Conservation (phyloP, 2,888 invertebrate genomes). For the Nezara viridula region DNA sequence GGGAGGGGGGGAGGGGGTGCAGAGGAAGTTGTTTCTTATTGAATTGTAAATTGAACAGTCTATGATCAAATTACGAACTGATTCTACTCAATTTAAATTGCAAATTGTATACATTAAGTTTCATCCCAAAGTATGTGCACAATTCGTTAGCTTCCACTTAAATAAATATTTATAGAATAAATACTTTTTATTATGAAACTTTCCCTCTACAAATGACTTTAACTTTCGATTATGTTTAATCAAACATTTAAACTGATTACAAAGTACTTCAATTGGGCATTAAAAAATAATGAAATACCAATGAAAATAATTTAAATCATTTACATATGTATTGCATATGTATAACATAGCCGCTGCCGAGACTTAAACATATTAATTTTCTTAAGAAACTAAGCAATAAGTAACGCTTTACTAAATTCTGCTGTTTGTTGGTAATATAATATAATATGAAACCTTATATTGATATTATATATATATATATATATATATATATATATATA, state of each 20-base stretch:
- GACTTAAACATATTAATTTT: no score
- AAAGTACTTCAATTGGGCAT: no score
- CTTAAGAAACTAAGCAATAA: no score
- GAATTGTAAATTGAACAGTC: constrained; percentile 28
- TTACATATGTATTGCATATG: no score
- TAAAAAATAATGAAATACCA: no score
- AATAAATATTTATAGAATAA: constrained; percentile 10
- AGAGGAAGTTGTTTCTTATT: neutral
- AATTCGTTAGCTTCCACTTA: neutral
- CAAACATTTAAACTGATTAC: neutral
- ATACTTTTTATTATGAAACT: neutral
- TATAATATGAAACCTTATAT: no score
- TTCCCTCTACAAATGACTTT: neutral
- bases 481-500: no score
- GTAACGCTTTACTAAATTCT: no score
- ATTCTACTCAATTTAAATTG: constrained; percentile 6
- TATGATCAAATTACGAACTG: constrained; percentile 23
- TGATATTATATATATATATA: no score
- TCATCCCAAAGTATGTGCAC: neutral
- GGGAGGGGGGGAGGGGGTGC: neutral
- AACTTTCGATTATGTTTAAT: neutral
- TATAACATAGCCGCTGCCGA: no score
- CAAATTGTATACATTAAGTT: constrained; percentile 6
- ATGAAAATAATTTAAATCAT: no score
- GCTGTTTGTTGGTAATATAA: no score